A percentile compares a stretch with the other conserved stretches of the same genome.
These are phyloP conservation scores for Blastobasis adustella DNA, from an alignment of 2,888 invertebrate species.

Conservation along the genomic window DNA sequence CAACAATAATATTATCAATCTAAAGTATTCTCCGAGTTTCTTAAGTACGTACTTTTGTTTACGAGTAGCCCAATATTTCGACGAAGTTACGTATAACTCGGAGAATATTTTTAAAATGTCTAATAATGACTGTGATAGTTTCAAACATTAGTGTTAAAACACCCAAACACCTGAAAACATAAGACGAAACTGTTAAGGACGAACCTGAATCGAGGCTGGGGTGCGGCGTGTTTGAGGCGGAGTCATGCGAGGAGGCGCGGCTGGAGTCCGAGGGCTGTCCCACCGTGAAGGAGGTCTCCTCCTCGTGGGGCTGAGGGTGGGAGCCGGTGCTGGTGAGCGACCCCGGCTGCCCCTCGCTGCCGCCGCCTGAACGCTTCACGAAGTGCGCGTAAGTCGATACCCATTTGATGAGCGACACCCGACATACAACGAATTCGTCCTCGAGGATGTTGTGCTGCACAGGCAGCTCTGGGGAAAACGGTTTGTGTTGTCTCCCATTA, in stretches of 20 bases:
- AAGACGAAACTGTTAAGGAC: background rate
- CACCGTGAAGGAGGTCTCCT: slow-evolving; percentile 65
- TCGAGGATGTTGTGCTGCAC: slow-evolving; percentile 82
- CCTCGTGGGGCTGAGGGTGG: slow-evolving; percentile 56
- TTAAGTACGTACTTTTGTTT: too few species aligned
- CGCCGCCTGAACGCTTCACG: slow-evolving; percentile 75
- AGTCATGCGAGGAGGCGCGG: slow-evolving; percentile 68
- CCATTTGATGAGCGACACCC: slow-evolving; percentile 93
- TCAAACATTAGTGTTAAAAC: too few species aligned
- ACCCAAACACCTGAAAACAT: too few species aligned
- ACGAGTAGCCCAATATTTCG: too few species aligned
- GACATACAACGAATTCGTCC: slow-evolving; percentile 80
- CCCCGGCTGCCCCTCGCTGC: slow-evolving; percentile 52
- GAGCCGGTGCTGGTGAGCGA: slow-evolving; percentile 57
- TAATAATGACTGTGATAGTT: too few species aligned
- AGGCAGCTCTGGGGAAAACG: slow-evolving; percentile 77
- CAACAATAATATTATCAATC: too few species aligned
- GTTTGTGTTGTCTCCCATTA: too few species aligned
- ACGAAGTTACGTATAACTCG: too few species aligned
- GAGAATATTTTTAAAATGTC: too few species aligned
- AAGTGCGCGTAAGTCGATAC: slow-evolving; percentile 89
- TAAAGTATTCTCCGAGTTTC: too few species aligned
- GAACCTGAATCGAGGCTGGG: slow-evolving; percentile 77
- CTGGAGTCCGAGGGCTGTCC: slow-evolving; percentile 67
- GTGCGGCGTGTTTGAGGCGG: slow-evolving; percentile 70